Conservation (phyloP, 2,797 vertebrate species). For the Chiroxiphia lanceolata region DNA sequence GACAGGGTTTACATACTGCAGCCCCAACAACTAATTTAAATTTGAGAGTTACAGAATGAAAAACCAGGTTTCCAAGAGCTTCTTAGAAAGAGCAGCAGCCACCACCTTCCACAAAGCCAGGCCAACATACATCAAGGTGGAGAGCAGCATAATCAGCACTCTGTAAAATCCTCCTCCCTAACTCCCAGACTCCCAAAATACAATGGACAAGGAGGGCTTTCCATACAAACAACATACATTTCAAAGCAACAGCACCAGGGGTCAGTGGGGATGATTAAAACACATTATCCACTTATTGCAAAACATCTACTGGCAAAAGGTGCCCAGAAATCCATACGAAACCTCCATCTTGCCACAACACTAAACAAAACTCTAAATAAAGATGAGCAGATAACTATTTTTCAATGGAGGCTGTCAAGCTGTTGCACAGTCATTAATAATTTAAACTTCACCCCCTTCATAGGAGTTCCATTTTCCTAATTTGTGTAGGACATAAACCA, state of each 20-base stretch:
- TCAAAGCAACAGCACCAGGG: not conserved
- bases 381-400: not conserved
- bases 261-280: not conserved
- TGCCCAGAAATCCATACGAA: not conserved
- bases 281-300: not conserved
- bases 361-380: not conserved
- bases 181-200: not conserved
- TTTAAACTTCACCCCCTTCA: not conserved
- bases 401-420: not conserved
- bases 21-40: constrained; percentile 58
- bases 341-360: not conserved
- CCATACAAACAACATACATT: not conserved
- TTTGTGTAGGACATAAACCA: not conserved
- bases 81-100: constrained; percentile 11
- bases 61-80: constrained; percentile 23
- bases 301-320: not conserved
- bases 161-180: not conserved
- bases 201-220: not conserved
- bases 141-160: not conserved
- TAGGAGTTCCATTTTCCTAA: not conserved
- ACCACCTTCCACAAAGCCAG: not conserved
- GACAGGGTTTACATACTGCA: constrained; percentile 65
- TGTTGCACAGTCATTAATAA: not conserved
- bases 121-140: not conserved
- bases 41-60: constrained; percentile 33